Conservation (phyloP, 2,113 vertebrate genomes). For the Procavia capensis region DNA sequence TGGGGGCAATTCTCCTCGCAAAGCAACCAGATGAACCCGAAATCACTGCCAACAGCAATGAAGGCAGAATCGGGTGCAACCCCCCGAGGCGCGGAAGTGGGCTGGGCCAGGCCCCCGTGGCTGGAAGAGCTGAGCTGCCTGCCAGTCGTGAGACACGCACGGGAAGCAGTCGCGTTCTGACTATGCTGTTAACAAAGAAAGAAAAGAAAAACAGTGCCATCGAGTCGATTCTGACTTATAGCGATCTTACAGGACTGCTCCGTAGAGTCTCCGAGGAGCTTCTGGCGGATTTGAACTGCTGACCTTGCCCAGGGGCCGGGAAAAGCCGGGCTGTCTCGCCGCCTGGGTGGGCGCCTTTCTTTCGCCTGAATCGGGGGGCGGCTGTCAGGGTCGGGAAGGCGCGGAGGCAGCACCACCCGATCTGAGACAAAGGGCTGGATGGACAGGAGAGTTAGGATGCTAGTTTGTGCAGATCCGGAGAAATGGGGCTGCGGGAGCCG, state of each 20-base stretch:
- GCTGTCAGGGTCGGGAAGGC: accelerated
- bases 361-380: accelerated
- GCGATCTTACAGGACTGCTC: no score
- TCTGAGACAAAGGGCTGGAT: background rate
- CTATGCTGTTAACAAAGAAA: background rate
- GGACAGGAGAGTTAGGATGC: background rate
- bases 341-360: background rate
- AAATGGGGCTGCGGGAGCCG: background rate
- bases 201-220: no score
- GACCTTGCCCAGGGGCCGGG: no score
- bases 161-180: background rate
- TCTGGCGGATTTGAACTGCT: no score
- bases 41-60: background rate
- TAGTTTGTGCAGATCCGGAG: background rate
- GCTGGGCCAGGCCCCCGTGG: background rate
- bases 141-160: background rate
- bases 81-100: background rate
- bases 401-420: accelerated
- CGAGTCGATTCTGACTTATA: no score
- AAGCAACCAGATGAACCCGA: accelerated
- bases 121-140: background rate
- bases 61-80: no score
- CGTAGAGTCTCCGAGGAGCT: no score
- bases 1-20: background rate
- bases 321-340: background rate